Conservation (phyloP, 2,888 invertebrate genomes). For the Cryptocephalus primarius region DNA sequence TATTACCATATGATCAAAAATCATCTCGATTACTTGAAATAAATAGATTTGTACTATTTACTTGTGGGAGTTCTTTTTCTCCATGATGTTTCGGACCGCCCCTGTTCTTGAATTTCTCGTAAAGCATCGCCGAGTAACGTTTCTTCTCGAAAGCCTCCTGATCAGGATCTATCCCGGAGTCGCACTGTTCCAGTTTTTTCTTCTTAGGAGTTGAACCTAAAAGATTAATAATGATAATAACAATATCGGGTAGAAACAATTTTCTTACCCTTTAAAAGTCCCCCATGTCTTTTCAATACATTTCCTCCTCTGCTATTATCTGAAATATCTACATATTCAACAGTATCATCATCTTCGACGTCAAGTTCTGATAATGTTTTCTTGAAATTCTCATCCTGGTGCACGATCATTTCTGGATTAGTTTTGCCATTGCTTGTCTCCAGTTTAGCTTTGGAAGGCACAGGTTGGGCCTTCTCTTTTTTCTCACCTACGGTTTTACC, state of each 20-base stretch:
- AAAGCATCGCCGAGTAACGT: conserved; percentile 52
- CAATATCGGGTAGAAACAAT: not conserved
- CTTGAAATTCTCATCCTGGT: conserved; percentile 1
- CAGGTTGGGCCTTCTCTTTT: too few relatives aligned
- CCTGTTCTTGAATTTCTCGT: conserved; percentile 66
- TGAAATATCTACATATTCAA: not conserved
- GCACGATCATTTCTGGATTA: not conserved
- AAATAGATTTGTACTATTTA: conserved; percentile 27
- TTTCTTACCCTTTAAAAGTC: too few relatives aligned
- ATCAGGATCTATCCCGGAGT: conserved; percentile 41
- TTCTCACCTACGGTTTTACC: too few relatives aligned
- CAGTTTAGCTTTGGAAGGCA: too few relatives aligned
- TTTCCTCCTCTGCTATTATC: too few relatives aligned
- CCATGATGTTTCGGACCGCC: conserved; percentile 75
- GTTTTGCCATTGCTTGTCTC: too few relatives aligned
- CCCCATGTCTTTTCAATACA: not conserved
- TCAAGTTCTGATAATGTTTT: conserved; percentile 11
- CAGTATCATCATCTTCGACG: conserved; percentile 15
- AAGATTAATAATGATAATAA: too few relatives aligned
- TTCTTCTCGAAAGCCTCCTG: conserved; percentile 60
- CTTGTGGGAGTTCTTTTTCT: conserved; percentile 72
- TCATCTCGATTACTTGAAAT: too few relatives aligned
- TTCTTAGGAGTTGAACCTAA: conserved; percentile 16
- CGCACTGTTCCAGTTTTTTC: conserved; percentile 26
- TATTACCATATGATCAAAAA: too few relatives aligned